These are phyloP conservation scores for Daboia siamensis DNA, from an alignment of 2,113 vertebrate genomes.

Conservation along the genomic window DNA sequence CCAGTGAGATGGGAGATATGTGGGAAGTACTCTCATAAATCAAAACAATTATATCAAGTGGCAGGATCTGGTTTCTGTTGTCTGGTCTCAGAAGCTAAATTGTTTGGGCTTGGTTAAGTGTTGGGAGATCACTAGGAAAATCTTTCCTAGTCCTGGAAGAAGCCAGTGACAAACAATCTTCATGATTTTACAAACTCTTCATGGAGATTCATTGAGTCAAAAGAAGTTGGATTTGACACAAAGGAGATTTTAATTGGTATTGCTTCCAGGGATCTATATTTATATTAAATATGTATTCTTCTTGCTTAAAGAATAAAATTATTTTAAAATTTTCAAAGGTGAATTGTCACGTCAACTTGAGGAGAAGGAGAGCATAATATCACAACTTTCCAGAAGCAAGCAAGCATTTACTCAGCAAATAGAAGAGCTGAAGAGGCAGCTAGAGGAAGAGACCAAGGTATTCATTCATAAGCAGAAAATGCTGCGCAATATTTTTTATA, in stretches of 20 bases:
- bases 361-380: conserved; percentile 68
- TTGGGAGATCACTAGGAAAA: background rate
- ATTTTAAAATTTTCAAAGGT: conserved; percentile 52
- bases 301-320: background rate
- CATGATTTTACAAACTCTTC: background rate
- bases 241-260: background rate
- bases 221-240: background rate
- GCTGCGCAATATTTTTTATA: background rate
- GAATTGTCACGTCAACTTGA: conserved; percentile 67
- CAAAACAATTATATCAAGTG: too few species aligned
- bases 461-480: background rate
- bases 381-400: conserved; percentile 71
- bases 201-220: background rate
- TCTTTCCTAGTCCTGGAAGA: background rate
- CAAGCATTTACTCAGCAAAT: conserved; percentile 70
- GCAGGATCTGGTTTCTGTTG: too few species aligned
- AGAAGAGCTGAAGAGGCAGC: conserved; percentile 73
- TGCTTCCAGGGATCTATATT: background rate
- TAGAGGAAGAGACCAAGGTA: conserved; percentile 79
- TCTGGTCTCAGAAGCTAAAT: too few species aligned
- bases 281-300: background rate
- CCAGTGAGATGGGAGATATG: background rate
- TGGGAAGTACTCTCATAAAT: too few species aligned
- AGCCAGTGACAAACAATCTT: background rate
- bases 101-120: too few species aligned